Evolutionary conservation across 2,888 invertebrate genomes (phyloP).

Genomic region (Julus scandinavius): DNA sequence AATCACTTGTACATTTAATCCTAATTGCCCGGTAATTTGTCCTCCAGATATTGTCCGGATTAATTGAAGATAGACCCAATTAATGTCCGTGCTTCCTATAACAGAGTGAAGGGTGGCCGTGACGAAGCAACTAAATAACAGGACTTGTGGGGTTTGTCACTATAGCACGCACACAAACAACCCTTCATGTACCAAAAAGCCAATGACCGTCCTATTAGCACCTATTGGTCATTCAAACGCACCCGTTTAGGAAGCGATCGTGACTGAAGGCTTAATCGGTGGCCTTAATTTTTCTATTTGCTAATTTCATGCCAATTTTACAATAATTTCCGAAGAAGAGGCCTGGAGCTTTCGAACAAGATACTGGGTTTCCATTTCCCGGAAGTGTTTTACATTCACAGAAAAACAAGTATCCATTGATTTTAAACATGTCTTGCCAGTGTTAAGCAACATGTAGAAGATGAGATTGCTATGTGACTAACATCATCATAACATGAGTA

Average conservation of each 20-base stretch:
- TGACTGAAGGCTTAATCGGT: not conserved
- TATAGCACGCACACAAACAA: not conserved
- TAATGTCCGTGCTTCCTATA: not conserved
- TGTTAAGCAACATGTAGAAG: too few species aligned
- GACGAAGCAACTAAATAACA: constrained; percentile 3
- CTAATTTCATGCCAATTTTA: not conserved
- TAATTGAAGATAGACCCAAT: not conserved
- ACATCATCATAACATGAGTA: too few species aligned
- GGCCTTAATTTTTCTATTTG: not conserved
- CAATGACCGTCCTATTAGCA: constrained; percentile 34
- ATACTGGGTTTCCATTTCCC: not conserved
- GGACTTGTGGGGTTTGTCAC: constrained; percentile 12
- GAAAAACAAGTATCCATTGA: not conserved
- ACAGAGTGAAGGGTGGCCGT: not conserved
- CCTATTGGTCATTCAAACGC: constrained; percentile 19
- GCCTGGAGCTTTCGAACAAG: not conserved
- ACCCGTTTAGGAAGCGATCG: not conserved
- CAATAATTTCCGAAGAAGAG: not conserved
- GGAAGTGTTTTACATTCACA: not conserved
- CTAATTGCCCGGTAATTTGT: constrained; percentile 18
- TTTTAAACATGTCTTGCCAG: not conserved
- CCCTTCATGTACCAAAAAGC: not conserved
- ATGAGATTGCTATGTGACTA: too few species aligned
- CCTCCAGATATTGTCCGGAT: not conserved
- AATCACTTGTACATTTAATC: not conserved